Conservation (phyloP, 2,113 vertebrate genomes). For the Rana temporaria region DNA sequence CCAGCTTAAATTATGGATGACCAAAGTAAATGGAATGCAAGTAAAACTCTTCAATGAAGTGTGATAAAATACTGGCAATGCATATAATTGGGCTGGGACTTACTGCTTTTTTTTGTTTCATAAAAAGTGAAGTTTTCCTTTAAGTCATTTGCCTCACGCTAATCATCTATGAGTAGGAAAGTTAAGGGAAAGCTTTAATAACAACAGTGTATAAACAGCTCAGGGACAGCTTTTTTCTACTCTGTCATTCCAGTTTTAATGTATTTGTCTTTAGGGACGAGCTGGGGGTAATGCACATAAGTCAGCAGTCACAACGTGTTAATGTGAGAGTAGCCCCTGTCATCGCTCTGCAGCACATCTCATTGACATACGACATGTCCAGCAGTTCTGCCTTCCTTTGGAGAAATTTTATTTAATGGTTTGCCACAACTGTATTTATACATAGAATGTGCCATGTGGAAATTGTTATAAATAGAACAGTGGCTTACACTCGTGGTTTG, state of each 20-base stretch:
- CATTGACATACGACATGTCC: conserved; percentile 36
- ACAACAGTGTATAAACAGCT: neutral
- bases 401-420: neutral
- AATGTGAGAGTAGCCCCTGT: conserved; percentile 28
- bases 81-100: no score
- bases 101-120: no score
- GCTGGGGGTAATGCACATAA: neutral
- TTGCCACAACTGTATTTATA: conserved; percentile 6
- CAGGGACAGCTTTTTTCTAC: neutral
- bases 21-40: no score
- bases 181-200: neutral
- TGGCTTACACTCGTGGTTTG: neutral
- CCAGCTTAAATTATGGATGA: no score
- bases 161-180: neutral
- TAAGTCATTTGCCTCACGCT: no score
- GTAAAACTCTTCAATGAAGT: no score
- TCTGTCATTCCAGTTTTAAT: neutral
- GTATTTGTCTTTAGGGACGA: neutral
- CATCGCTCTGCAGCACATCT: neutral
- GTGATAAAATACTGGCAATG: no score
- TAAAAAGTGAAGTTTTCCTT: no score
- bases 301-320: conserved; percentile 40
- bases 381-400: neutral
- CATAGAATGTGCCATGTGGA: conserved; percentile 1
- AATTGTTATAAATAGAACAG: neutral